Conservation (phyloP, 2,888 invertebrate genomes). For the Empis stercorea region DNA sequence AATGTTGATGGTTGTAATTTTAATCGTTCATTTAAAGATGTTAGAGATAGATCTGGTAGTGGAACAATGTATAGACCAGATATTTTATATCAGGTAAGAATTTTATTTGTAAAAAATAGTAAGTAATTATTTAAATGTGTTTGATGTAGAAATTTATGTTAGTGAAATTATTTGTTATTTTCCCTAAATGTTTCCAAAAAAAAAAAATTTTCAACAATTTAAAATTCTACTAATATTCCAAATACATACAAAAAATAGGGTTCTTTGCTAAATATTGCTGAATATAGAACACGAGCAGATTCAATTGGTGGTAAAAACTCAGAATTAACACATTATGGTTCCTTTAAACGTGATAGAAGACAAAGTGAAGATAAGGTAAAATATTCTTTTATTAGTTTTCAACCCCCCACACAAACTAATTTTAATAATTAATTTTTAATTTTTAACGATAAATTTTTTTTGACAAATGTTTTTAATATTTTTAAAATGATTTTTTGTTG, state of each 20-base stretch:
- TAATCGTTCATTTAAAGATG: conserved; percentile 16
- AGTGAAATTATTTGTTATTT: background rate
- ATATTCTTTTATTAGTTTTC: too few species aligned
- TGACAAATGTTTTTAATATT: too few species aligned
- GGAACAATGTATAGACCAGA: conserved; percentile 78
- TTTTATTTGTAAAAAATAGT: conserved; percentile 18
- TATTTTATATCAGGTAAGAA: conserved; percentile 72
- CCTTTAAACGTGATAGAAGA: conserved; percentile 26
- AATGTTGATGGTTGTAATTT: conserved; percentile 12
- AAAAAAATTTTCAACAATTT: background rate
- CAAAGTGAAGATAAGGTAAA: conserved; percentile 18
- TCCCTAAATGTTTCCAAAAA: conserved; percentile 13
- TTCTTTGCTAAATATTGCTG: conserved; percentile 42
- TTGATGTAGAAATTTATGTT: background rate
- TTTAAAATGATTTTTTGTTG: too few species aligned
- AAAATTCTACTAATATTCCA: too few species aligned
- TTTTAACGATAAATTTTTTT: too few species aligned
- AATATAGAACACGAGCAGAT: conserved; percentile 41
- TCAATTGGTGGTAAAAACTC: conserved; percentile 18
- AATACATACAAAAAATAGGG: conserved; percentile 24
- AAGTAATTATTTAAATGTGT: too few species aligned
- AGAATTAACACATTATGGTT: conserved; percentile 30
- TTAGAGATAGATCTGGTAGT: conserved; percentile 41
- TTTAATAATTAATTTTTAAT: too few species aligned
- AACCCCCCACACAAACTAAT: too few species aligned